Base-by-base conservation (phyloP, 2,888 invertebrate genomes). In the Pyrocoelia pectoralis region DNA sequence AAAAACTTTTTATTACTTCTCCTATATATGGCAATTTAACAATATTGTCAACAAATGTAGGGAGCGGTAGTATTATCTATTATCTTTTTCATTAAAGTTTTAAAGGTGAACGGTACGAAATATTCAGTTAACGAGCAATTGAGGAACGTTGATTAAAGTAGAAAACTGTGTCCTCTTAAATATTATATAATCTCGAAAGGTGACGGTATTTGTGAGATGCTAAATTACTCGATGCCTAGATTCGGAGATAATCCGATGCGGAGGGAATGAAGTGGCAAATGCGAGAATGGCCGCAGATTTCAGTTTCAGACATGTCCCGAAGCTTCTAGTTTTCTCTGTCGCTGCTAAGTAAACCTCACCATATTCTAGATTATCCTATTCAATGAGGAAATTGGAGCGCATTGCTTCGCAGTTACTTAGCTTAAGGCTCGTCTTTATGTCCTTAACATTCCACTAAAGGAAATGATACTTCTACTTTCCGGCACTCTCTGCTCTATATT, bases 211-310 rank as follows among this genome's bases (percentile, higher is more conserved):
- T 56, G 61, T 58, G 61, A 65, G 56, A 65, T 61, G 64, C 52
- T 65, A 65, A 61, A 67, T 65, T 67, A 61, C 55, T 52, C 67
- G 56, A 66, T 63, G 60, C 60, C 63, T 63, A 64, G 67, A 67
- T 67, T 61, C 61, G 49, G 58, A 61, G 67, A 67, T 67, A 67
- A 67, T 67, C 64, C 64, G 54, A 58, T 57, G 61, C 57, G 54
- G 49, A 61, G 65, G 65, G 71, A 74, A 75, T 72, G 72, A 73
- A 72, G 73, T 73, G 73, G 72, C 70, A 73, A 74, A 74, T 74
- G 72, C 71, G 72, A 70, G 70, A 70, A 68, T 65, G 68, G 71
- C 71, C 73, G 66, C 74, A 72, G 67, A 71, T 71, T 73, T 71
- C 68, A 67, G 68, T 70, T 70, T 70, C 68, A 70, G 70, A 67